Evolutionary conservation across 2,113 vertebrate genomes (phyloP).

Genomic region (Puntigrus tetrazona): DNA sequence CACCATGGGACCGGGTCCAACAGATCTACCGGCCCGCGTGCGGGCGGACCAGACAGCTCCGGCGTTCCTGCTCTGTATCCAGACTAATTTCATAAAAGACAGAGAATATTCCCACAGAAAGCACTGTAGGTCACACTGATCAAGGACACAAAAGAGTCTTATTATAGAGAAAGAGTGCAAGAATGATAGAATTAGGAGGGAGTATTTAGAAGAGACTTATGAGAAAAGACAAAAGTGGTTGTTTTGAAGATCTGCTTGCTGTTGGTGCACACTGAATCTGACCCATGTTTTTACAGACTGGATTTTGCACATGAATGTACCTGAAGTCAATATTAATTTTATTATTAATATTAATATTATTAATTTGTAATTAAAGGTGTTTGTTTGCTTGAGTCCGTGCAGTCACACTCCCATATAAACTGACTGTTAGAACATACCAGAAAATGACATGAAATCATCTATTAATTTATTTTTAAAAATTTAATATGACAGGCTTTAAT

Average conservation of each 20-base stretch:
- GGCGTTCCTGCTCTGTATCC: conserved; percentile 22
- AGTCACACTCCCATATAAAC: no score
- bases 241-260: not conserved
- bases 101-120: conserved; percentile 33
- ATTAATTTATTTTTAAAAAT: no score
- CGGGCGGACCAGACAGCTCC: conserved; percentile 6
- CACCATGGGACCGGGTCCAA: conserved; percentile 25
- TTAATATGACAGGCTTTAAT: no score
- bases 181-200: conserved; percentile 12
- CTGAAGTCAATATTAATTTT: not conserved
- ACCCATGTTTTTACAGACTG: not conserved
- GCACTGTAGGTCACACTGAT: conserved; percentile 21
- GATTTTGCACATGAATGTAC: not conserved
- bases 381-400: not conserved
- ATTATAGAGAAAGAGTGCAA: conserved; percentile 2
- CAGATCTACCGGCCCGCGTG: conserved; percentile 25
- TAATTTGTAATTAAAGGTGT: not conserved
- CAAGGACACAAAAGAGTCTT: conserved; percentile 31
- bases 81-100: conserved; percentile 43
- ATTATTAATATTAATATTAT: not conserved
- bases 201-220: not conserved
- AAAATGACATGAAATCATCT: no score
- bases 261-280: not conserved
- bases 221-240: not conserved
- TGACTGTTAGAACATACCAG: no score